Conservation (phyloP, 92 coral and sea anemone genomes). For the Anthopleura xanthogrammica region DNA sequence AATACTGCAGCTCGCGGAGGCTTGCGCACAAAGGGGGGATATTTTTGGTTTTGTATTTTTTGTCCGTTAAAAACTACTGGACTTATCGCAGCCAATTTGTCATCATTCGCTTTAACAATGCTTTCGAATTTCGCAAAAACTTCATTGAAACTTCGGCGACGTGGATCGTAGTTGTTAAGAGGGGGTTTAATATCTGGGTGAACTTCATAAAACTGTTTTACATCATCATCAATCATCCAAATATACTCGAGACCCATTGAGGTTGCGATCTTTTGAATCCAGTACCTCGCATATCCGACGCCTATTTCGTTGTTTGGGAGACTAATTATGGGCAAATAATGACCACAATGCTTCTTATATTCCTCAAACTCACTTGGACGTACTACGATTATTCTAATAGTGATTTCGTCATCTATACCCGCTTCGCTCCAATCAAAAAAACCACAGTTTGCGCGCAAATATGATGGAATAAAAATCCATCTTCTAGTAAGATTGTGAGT, state of each 20-base stretch:
- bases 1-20: slow-evolving; percentile 39
- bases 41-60: not conserved
- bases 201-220: slow-evolving; percentile 39
- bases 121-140: slow-evolving; percentile 39
- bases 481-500: not conserved
- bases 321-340: slow-evolving; percentile 15
- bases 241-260: slow-evolving; percentile 29
- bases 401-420: not conserved
- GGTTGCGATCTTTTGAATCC: slow-evolving; percentile 32
- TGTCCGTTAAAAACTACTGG: slow-evolving; percentile 11
- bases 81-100: slow-evolving; percentile 40
- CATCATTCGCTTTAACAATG: not conserved
- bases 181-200: slow-evolving; percentile 4
- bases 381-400: slow-evolving; percentile 44
- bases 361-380: slow-evolving; percentile 36
- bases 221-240: slow-evolving; percentile 60
- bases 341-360: slow-evolving; percentile 26
- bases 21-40: slow-evolving; percentile 6
- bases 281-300: slow-evolving; percentile 35
- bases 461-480: slow-evolving; percentile 49
- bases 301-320: slow-evolving; percentile 46
- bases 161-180: not conserved
- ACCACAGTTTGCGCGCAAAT: slow-evolving; percentile 32
- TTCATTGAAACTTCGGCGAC: slow-evolving; percentile 17
- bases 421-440: slow-evolving; percentile 29